A percentile compares a stretch with the other conserved stretches of the same genome.
These are phyloP conservation scores for Nibea coibor DNA, from an alignment of 2,113 vertebrate genomes.

Conservation along the genomic window DNA sequence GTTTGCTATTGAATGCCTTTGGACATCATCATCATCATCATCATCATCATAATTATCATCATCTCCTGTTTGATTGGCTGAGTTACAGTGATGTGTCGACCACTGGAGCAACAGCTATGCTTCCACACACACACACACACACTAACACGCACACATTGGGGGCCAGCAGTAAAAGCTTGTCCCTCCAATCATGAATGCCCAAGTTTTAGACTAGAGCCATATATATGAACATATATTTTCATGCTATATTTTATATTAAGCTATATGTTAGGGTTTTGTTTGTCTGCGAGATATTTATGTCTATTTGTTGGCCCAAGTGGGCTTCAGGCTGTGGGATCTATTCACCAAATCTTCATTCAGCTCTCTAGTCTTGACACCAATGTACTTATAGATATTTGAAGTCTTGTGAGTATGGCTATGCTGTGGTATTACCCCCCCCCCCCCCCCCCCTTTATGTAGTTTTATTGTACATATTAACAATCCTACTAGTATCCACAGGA, in stretches of 20 bases:
- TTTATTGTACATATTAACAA: constrained; percentile 35
- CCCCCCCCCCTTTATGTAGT: constrained; percentile 1
- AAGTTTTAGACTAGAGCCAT: constrained; percentile 72
- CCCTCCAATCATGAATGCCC: constrained; percentile 58
- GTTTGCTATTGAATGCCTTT: constrained; percentile 76
- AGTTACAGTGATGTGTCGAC: constrained; percentile 47
- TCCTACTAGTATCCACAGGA: constrained; percentile 29
- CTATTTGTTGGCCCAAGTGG: constrained; percentile 58
- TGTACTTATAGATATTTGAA: constrained; percentile 42
- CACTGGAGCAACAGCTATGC: constrained; percentile 41
- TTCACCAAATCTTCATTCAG: constrained; percentile 40
- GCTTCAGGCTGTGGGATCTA: constrained; percentile 50
- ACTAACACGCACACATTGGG: neutral
- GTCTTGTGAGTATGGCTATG: constrained; percentile 22
- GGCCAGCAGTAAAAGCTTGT: constrained; percentile 29
- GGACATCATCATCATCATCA: constrained; percentile 76
- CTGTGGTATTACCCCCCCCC: constrained; percentile 26
- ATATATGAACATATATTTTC: constrained; percentile 79
- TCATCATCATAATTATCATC: constrained; percentile 54
- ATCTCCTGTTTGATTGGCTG: constrained; percentile 67
- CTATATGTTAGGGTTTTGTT: constrained; percentile 70
- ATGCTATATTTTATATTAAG: constrained; percentile 81
- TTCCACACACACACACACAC: constrained; percentile 10
- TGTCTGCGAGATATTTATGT: constrained; percentile 73
- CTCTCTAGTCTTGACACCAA: constrained; percentile 33